Conservation (phyloP, 2,113 vertebrate species). For the Ictalurus punctatus region DNA sequence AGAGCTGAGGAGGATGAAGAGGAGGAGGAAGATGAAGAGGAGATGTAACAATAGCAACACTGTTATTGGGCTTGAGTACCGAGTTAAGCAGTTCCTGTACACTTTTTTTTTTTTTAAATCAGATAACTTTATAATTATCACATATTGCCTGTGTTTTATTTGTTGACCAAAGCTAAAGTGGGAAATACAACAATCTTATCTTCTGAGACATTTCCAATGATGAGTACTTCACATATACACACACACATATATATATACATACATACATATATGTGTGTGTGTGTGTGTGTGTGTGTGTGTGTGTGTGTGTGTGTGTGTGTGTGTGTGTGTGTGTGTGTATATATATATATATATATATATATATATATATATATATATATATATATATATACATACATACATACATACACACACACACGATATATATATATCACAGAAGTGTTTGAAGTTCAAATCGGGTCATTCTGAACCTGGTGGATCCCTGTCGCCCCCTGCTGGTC, state of each 20-base stretch:
- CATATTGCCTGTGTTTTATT: not conserved
- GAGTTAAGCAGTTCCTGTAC: not conserved
- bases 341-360: no score
- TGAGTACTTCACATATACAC: not conserved
- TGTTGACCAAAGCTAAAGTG: not conserved
- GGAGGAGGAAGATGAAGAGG: not conserved
- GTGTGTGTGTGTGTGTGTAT: no score
- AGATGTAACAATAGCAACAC: not conserved
- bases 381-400: no score
- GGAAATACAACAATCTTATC: not conserved
- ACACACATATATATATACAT: no score
- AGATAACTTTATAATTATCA: not conserved
- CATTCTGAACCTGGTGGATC: constrained; percentile 42
- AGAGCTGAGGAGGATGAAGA: constrained; percentile 40
- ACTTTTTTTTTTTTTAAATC: not conserved
- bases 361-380: no score
- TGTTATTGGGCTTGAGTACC: not conserved
- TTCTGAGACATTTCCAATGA: not conserved
- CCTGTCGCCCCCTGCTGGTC: constrained; percentile 65
- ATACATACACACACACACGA: no score
- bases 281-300: no score
- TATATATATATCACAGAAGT: not conserved
- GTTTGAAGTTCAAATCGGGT: constrained; percentile 16
- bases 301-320: no score
- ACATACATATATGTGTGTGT: no score